Evolutionary conservation across 1,140 invertebrate genomes (phyloP).

Genomic region (Sycophila sp.): DNA sequence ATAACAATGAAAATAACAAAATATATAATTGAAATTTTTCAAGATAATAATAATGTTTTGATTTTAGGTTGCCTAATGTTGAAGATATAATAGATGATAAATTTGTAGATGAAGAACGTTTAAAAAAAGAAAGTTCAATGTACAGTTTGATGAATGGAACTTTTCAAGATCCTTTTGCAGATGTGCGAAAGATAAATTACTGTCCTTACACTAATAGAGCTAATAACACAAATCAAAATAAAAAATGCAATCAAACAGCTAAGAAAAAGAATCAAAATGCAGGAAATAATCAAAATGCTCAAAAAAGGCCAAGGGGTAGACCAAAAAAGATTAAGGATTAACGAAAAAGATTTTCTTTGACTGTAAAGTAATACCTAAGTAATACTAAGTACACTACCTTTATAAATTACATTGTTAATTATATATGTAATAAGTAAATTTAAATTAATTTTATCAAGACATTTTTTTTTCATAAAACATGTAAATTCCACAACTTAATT

Average conservation of each 20-base stretch:
- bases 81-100: conserved; percentile 31
- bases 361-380: too few relatives aligned
- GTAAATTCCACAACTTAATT: too few relatives aligned
- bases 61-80: conserved; percentile 11
- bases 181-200: neutral
- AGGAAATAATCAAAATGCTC: neutral
- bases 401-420: too few relatives aligned
- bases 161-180: conserved; percentile 28
- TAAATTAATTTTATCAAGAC: too few relatives aligned
- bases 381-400: too few relatives aligned
- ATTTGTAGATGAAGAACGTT: conserved; percentile 21
- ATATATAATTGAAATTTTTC: too few relatives aligned
- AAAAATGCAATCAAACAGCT: neutral
- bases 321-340: too few relatives aligned
- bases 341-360: too few relatives aligned
- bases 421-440: too few relatives aligned
- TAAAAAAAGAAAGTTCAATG: conserved; percentile 21
- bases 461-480: too few relatives aligned
- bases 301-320: neutral
- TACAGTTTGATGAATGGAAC: conserved; percentile 21
- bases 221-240: neutral
- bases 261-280: neutral
- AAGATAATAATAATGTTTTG: neutral
- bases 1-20: too few relatives aligned
- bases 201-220: neutral